Evolutionary conservation across 23 tunicate genomes (phyloP), one percentile per base, ranked within the genome.

Genomic region (Aplidium turbinatum): DNA sequence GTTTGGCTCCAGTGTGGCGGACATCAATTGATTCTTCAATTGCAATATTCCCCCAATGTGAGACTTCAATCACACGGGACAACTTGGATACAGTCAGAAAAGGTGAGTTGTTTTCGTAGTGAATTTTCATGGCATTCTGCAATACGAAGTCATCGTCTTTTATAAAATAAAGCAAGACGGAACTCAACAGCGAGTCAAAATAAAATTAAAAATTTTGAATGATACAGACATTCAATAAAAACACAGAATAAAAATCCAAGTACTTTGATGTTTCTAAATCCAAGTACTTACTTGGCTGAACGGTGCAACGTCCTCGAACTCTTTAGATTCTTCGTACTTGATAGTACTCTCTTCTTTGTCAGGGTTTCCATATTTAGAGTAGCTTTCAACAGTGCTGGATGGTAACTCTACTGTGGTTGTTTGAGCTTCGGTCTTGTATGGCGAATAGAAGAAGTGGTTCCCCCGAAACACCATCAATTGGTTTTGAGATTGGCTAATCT

Each of bases 21-120:
- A 94, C 35, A 47, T 87, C 89, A 33, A 94, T 35, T 13, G 70
- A 65, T 46, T 94, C 99, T 53, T 82, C 89, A 18, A 94, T 90
- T 32, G 99, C 95, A 62, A 94, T 87, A 63, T 87, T 88, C 1
- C 99, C 99, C 99, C 99, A 94, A 58, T 94, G 99, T 1, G 99
- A 94, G 4, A 94, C 62, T 78, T 94, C 99, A 51, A 94, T 78
- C 1, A 81, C 90, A 51, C 99, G 68, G 4, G 78, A 69, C 39
- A 94, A 68, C 78, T 82, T 73, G 60, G 72, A 54, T 9, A 82
- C 85, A 25, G 86, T 83, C 33, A 94, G 73, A 54, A 94, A 94
- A 5, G 99, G 90, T 47, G 50, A 70, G 90, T 94, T 94, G 80
- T 94, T 94, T 60, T 94, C 99, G 31, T 34, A 94, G 56, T 94